These are phyloP conservation scores for Lophura nycthemera DNA, from an alignment of 2,113 vertebrate genomes.

Conservation along the genomic window DNA sequence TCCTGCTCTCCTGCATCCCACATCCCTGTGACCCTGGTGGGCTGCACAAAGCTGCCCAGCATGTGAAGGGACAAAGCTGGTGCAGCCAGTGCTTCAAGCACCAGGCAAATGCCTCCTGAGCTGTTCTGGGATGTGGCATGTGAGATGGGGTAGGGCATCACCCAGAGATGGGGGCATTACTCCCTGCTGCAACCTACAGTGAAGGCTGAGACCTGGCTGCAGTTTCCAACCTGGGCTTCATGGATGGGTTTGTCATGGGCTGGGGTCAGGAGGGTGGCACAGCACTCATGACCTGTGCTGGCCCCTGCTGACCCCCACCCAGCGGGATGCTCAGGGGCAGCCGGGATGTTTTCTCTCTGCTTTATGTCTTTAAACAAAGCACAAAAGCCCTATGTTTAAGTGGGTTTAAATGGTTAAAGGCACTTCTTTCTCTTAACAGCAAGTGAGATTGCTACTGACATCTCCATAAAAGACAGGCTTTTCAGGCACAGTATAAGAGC, in stretches of 20 bases:
- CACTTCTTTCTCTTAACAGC: slow-evolving; percentile 53
- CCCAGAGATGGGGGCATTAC: not conserved
- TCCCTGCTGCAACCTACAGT: not conserved
- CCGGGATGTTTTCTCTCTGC: not conserved
- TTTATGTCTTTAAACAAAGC: slow-evolving; percentile 17
- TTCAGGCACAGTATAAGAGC: slow-evolving; percentile 29
- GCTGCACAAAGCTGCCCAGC: not conserved
- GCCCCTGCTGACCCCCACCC: not conserved
- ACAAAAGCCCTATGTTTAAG: slow-evolving; percentile 20
- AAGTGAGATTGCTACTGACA: slow-evolving; percentile 57
- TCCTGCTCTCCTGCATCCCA: not conserved
- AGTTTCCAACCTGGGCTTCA: not conserved
- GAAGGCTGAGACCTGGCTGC: not conserved
- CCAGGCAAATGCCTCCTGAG: not conserved
- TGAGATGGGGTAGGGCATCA: not conserved
- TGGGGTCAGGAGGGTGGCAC: slow-evolving; percentile 46
- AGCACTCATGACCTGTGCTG: slow-evolving; percentile 34
- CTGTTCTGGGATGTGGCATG: not conserved
- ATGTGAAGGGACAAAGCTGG: not conserved
- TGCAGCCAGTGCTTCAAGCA: not conserved
- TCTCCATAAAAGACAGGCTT: slow-evolving; percentile 32
- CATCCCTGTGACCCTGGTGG: not conserved
- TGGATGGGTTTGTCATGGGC: not conserved
- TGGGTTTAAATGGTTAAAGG: slow-evolving; percentile 58
- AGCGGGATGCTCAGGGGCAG: not conserved